phyloP scores from a whole-genome alignment of 2,888 invertebrate species.

The Serripes groenlandicus region DNA sequence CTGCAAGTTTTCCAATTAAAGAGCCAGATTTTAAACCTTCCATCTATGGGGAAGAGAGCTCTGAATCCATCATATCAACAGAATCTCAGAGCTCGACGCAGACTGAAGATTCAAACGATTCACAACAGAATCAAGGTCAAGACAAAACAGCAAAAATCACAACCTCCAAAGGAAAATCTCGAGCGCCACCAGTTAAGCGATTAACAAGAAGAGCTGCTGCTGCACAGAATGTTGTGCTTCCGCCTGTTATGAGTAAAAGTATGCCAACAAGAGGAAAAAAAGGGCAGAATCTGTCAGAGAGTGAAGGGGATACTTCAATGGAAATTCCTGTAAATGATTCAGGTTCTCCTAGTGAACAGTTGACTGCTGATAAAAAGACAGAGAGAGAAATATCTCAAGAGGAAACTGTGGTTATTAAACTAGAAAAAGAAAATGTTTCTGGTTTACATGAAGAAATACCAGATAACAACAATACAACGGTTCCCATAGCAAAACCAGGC shows the following conservation, averaged over 20 bases:
- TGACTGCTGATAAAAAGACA: not conserved
- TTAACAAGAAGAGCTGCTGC: slow-evolving; percentile 60
- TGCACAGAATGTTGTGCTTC: slow-evolving; percentile 54
- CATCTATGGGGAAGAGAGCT: not conserved
- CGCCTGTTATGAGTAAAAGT: slow-evolving; percentile 64
- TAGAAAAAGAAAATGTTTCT: not conserved
- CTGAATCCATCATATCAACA: not conserved
- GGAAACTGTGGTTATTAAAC: not conserved
- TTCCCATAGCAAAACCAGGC: not conserved
- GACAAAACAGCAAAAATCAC: not conserved
- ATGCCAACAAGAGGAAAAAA: slow-evolving; percentile 52
- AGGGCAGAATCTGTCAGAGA: slow-evolving; percentile 28
- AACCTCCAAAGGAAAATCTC: not conserved
- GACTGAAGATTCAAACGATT: not conserved
- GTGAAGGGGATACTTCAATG: not conserved
- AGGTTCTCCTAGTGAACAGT: not conserved
- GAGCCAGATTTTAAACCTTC: not conserved
- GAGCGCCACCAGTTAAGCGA: slow-evolving; percentile 22
- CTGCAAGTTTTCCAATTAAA: not conserved
- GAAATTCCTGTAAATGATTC: not conserved
- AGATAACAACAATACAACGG: not conserved
- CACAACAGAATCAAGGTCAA: not conserved
- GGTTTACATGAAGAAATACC: not conserved
- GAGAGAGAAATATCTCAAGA: not conserved
- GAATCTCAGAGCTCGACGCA: not conserved